phyloP scores from a whole-genome alignment of 2,888 invertebrate genomes.

The Parascotia fuliginaria region DNA sequence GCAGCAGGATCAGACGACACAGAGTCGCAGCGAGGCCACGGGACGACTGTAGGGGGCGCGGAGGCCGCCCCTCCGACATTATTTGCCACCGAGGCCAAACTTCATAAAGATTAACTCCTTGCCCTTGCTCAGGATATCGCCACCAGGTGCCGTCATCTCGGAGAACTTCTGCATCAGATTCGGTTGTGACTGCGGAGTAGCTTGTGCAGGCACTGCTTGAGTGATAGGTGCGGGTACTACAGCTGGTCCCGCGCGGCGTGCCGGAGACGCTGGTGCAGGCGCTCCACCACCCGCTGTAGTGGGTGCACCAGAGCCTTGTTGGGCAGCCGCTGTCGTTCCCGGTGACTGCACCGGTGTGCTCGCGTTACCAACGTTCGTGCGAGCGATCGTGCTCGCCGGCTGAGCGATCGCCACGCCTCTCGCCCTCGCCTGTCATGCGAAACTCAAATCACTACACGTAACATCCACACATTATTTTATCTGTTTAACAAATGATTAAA shows the following conservation, averaged over 20 bases:
- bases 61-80: constrained; percentile 77
- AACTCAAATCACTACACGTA: constrained; percentile 28
- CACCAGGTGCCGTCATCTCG: constrained; percentile 95
- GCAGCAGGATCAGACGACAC: constrained; percentile 42
- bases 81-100: constrained; percentile 94
- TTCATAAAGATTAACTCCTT: constrained; percentile 98
- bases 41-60: constrained; percentile 33
- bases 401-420: constrained; percentile 81
- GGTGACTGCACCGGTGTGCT: constrained; percentile 76
- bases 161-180: constrained; percentile 96
- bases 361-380: constrained; percentile 87
- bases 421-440: constrained; percentile 78
- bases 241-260: constrained; percentile 45
- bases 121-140: constrained; percentile 96
- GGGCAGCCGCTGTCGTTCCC: constrained; percentile 47
- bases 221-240: constrained; percentile 58
- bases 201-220: constrained; percentile 53
- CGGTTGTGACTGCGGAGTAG: constrained; percentile 82
- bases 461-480: constrained; percentile 6
- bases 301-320: constrained; percentile 46
- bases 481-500: constrained; percentile 12
- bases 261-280: constrained; percentile 49
- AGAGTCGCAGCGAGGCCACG: constrained; percentile 35
- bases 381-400: constrained; percentile 83
- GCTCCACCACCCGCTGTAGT: constrained; percentile 36